These are phyloP conservation scores for Malurus elegans DNA, from an alignment of 2,113 vertebrate genomes.

Conservation along the genomic window DNA sequence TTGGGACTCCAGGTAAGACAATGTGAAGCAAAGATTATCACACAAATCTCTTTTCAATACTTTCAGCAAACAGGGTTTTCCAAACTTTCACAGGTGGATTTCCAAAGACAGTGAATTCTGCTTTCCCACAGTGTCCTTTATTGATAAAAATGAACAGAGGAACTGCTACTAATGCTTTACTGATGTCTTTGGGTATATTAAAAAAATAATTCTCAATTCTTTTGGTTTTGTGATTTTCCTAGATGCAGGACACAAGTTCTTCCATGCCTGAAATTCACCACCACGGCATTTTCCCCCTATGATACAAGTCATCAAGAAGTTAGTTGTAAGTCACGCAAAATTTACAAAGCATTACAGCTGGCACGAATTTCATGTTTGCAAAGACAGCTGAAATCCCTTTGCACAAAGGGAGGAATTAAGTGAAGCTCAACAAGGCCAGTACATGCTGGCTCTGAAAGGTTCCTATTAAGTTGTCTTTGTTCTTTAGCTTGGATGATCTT, in stretches of 20 bases:
- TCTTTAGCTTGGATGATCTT: neutral
- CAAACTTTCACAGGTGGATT: neutral
- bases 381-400: conserved; percentile 47
- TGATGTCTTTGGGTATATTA: conserved; percentile 30
- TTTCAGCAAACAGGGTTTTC: neutral
- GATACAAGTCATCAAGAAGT: neutral
- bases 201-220: neutral
- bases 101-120: neutral
- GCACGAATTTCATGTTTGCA: conserved; percentile 30
- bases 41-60: neutral
- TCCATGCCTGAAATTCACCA: conserved; percentile 8
- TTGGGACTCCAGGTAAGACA: neutral
- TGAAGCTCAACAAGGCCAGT: neutral
- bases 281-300: neutral
- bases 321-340: conserved; percentile 11
- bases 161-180: neutral
- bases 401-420: neutral
- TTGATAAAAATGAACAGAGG: neutral
- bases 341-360: conserved; percentile 41
- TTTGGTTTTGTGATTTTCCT: conserved; percentile 16
- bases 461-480: neutral
- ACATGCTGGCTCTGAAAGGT: neutral
- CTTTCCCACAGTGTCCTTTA: neutral
- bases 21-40: neutral
- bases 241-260: neutral